Evolutionary conservation across 2,113 vertebrate species (phyloP), one percentile per base, ranked within the genome.

Genomic region (Etheostoma spectabile): DNA sequence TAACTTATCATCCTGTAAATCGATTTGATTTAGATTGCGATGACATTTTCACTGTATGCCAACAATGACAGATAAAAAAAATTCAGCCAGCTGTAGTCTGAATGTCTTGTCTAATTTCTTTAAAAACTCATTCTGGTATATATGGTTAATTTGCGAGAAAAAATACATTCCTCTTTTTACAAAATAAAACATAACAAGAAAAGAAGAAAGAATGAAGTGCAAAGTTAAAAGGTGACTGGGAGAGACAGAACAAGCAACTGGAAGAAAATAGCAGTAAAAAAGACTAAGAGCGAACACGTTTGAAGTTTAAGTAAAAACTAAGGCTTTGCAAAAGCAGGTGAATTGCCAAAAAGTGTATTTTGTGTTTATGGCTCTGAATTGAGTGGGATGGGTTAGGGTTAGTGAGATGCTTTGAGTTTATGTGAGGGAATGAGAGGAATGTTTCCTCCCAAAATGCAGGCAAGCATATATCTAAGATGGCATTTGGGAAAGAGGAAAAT

Each of bases 401-500:
- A 72, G 24, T 4, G 1, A 5, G 27, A 55, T 56, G 45, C 10
- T 22, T 30, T 72, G 60, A 83, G 68, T 73, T 19, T 33, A 69
- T 70, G 6, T 45, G 19, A 61, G 70, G 10, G 4, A 27, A 49
- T 38, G 51, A 24, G 24, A 14, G 1, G 24, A 74, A 74, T 67
- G 22, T 81, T 42, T 70, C 8, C 59, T 53, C 45, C 10, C 5
- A 22, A 76, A 84, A 88, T 69, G 49, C 64, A 61, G 79, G 69
- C 53, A 81, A 79, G 77, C 76, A 83, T 63, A 90, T 35, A 87
- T 64, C 62, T 0, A 82, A 73, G 65, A 85, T 87, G 67, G 60
- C 75, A 83, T 83, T 82, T 64, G 56, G 63, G 22, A 62, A 69
- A 3, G 63, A 75, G 74, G 80, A 6, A 82, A 84, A 77, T 84